Evolutionary conservation across 2,888 invertebrate species (phyloP), one percentile per base, ranked within the genome.

Genomic region (Thereva unica): DNA sequence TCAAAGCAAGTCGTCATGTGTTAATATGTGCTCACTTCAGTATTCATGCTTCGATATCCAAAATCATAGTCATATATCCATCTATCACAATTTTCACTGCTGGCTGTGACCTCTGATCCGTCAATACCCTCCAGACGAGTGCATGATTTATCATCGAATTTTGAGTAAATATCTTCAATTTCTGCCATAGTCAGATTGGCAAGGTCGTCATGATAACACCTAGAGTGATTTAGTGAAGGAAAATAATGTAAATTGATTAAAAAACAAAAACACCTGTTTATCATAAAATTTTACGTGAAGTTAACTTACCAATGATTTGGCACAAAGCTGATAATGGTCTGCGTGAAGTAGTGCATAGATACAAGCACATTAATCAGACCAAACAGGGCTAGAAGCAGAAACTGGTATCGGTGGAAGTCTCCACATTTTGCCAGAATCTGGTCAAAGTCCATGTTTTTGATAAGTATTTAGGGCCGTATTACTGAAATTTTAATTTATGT

Each of bases 11-110:
- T 12, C 35, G 34, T n/a, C 42, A 8, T 42, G 7, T 9, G 9
- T 42, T 42, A 23, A 23, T 23, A 42, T 42, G 3, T 8, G 42
- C 76, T 77, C 76, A 88, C 87, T 82, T 87, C 85, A 44, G 87
- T 84, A 23, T 86, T 85, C 74, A 88, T 84, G 72, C 87, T 87
- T 68, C 82, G 77, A 72, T 84, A 85, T 42, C 83, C 84, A 72
- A 83, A 84, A 55, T 84, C 83, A 64, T 82, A 82, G 71, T 85
- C 84, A 74, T 85, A 89, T 5, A 82, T 82, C 86, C 86, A 87
- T 42, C 83, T 82, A 50, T 81, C 74, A 72, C 84, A 85, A 38
- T 71, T 70, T 56, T 77, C 75, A 8, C 72, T 65, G 71, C 80
- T 80, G 23, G 75, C 75, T 0, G 78, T 79, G 2, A 74, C 74